These are phyloP conservation scores for Matsumurasca onukii DNA, from an alignment of 1,140 invertebrate species.

Conservation along the genomic window DNA sequence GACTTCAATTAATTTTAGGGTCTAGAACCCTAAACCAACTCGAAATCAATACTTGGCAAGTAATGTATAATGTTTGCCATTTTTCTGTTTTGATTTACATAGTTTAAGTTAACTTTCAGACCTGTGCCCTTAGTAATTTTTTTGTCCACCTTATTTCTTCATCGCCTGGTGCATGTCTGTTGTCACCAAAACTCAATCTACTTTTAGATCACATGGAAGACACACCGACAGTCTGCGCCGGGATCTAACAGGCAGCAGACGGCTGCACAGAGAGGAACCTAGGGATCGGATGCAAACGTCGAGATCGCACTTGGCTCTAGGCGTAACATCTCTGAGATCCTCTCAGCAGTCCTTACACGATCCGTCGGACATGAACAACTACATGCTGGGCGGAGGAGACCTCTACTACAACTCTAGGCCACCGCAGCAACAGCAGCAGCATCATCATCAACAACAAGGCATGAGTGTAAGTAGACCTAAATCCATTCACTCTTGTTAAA, in stretches of 20 bases:
- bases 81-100: no score
- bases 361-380: conserved; percentile 20
- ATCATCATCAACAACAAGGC: neutral
- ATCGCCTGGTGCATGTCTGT: no score
- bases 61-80: no score
- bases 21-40: no score
- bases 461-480: conserved; percentile 6
- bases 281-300: conserved; percentile 67
- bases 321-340: conserved; percentile 48
- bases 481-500: neutral
- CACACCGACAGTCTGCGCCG: conserved; percentile 18
- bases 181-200: no score
- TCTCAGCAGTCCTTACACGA: conserved; percentile 48
- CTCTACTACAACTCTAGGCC: conserved; percentile 77
- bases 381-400: conserved; percentile 49
- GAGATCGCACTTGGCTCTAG: conserved; percentile 67
- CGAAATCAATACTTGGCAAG: no score
- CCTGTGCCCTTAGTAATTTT: no score
- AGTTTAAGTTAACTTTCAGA: no score
- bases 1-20: no score
- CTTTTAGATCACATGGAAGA: conserved; percentile 4
- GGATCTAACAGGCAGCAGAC: conserved; percentile 31
- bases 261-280: conserved; percentile 32
- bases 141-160: no score
- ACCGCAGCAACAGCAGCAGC: neutral